These are phyloP conservation scores for Cephalopterus ornatus DNA, from an alignment of 2,113 vertebrate species.

Conservation along the genomic window DNA sequence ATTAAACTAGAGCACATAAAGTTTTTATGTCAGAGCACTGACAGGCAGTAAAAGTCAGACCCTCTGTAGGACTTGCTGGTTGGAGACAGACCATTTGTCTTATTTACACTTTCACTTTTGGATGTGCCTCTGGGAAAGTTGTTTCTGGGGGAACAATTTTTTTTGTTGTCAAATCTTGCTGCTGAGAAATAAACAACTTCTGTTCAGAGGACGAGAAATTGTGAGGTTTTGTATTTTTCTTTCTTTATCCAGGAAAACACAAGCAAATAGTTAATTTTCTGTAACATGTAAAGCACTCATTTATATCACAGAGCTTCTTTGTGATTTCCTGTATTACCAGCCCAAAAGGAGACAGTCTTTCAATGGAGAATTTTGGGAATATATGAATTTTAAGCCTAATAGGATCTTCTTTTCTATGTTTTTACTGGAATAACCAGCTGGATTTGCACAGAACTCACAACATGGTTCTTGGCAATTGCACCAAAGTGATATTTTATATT, in stretches of 20 bases:
- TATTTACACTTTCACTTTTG: not conserved
- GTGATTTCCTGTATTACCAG: not conserved
- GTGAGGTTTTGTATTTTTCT: not conserved
- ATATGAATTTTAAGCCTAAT: not conserved
- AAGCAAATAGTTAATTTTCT: not conserved
- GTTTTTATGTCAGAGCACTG: not conserved
- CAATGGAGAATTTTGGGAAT: not conserved
- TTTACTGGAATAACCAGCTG: not conserved
- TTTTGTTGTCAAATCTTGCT: not conserved
- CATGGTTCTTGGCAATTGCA: not conserved
- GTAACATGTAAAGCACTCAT: not conserved
- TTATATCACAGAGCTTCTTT: not conserved
- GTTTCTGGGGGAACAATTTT: not conserved
- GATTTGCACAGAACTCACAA: not conserved
- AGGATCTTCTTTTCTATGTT: not conserved
- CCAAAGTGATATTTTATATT: not conserved
- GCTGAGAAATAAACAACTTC: not conserved
- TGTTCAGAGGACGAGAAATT: not conserved
- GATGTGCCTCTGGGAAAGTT: not conserved
- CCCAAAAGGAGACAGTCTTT: not conserved
- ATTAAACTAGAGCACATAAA: not conserved
- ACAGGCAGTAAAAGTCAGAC: not conserved
- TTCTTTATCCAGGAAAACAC: not conserved
- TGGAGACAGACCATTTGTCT: not conserved
- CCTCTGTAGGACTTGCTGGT: not conserved